phyloP scores from a whole-genome alignment of 2,797 vertebrate species.

The Rhinoraja longicauda region DNA sequence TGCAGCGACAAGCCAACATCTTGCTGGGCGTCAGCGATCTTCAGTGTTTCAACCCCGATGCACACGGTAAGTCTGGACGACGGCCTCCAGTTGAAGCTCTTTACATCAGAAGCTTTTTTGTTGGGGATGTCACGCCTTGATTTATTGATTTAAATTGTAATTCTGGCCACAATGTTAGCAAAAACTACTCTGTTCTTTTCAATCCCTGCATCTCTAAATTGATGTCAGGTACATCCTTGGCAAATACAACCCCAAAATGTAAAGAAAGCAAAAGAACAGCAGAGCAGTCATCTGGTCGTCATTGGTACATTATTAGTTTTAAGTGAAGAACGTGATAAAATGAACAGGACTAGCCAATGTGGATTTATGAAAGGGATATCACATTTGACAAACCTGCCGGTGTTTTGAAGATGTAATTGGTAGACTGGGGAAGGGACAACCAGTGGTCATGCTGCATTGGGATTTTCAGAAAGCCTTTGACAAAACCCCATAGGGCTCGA shows the following conservation, averaged over 20 bases:
- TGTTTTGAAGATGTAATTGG: too few relatives aligned
- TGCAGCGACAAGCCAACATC: slow-evolving; percentile 95
- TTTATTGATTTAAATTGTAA: not conserved
- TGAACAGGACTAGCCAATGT: too few relatives aligned
- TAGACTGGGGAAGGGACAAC: too few relatives aligned
- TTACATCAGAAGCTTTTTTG: not conserved
- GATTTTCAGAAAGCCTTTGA: too few relatives aligned
- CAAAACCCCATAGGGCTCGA: too few relatives aligned
- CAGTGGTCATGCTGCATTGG: too few relatives aligned
- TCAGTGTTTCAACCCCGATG: slow-evolving; percentile 67
- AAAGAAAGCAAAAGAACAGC: too few relatives aligned
- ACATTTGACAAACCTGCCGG: too few relatives aligned
- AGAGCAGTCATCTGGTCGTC: too few relatives aligned
- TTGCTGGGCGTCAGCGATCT: slow-evolving; percentile 78
- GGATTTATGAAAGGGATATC: too few relatives aligned
- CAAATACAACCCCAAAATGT: not conserved
- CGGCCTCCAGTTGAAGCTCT: not conserved
- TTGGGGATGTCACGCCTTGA: not conserved
- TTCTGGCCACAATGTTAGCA: not conserved
- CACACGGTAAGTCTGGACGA: slow-evolving; percentile 65
- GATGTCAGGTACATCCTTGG: not conserved
- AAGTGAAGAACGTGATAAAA: too few relatives aligned
- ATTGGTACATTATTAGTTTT: too few relatives aligned
- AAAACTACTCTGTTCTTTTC: not conserved
- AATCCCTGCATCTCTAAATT: not conserved